A percentile compares a stretch with the other conserved stretches of the same genome.
Conservation (phyloP, 1,140 invertebrate species). For the Saccostrea cuccullata region DNA sequence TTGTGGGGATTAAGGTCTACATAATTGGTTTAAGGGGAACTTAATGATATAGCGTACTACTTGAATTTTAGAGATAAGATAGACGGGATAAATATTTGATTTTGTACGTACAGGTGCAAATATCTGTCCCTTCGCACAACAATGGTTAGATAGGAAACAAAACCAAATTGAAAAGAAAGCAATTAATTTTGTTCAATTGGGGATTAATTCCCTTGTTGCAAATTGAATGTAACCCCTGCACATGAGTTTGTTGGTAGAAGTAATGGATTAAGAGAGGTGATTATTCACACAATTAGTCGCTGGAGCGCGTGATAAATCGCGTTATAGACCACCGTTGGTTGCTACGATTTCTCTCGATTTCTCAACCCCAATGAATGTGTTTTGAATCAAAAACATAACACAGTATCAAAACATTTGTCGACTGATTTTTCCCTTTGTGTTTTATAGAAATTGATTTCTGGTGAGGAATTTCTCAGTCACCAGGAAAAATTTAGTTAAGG, state of each 20-base stretch:
- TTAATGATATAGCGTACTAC: slow-evolving; percentile 56
- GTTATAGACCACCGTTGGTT: neutral
- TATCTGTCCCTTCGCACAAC: slow-evolving; percentile 16
- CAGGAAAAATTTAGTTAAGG: neutral
- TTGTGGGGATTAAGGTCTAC: slow-evolving; percentile 54
- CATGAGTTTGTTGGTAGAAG: slow-evolving; percentile 14
- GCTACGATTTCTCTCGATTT: neutral
- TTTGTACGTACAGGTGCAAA: slow-evolving; percentile 43
- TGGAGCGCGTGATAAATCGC: neutral
- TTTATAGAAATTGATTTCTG: neutral
- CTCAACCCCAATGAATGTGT: neutral
- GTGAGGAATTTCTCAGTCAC: neutral
- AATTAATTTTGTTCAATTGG: slow-evolving; percentile 30
- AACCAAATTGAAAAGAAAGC: slow-evolving; percentile 19
- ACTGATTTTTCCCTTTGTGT: neutral
- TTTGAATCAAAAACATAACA: slow-evolving; percentile 11
- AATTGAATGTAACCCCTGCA: neutral
- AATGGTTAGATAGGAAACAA: slow-evolving; percentile 35
- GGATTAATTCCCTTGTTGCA: slow-evolving; percentile 27
- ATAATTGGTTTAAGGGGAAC: slow-evolving; percentile 59
- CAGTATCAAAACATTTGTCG: slow-evolving; percentile 9
- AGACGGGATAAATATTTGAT: slow-evolving; percentile 48
- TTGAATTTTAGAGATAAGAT: slow-evolving; percentile 44
- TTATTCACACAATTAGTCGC: slow-evolving; percentile 34
- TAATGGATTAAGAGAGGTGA: slow-evolving; percentile 10